These are phyloP conservation scores for Mythimna loreyi DNA, from an alignment of 2,888 invertebrate species.

Conservation along the genomic window DNA sequence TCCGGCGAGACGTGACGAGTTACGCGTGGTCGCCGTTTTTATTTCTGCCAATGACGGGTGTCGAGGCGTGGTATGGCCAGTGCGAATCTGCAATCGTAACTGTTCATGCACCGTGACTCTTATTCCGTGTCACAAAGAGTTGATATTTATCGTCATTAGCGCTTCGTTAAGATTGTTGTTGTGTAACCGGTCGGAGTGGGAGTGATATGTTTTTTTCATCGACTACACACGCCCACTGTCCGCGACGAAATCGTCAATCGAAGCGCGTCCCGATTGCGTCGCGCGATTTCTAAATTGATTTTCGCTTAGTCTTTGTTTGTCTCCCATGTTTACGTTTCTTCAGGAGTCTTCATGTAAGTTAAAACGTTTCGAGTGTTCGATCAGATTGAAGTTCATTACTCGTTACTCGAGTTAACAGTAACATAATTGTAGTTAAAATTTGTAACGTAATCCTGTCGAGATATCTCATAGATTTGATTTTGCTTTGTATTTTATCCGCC, in stretches of 20 bases:
- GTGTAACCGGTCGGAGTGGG: slow-evolving; percentile 85
- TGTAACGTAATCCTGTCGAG: slow-evolving; percentile 87
- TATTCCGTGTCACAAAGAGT: slow-evolving; percentile 74
- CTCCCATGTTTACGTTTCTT: slow-evolving; percentile 42
- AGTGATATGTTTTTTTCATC: slow-evolving; percentile 89
- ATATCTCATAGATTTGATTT: slow-evolving; percentile 86
- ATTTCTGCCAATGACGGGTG: slow-evolving; percentile 91
- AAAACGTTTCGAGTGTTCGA: slow-evolving; percentile 59
- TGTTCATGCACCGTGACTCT: slow-evolving; percentile 67
- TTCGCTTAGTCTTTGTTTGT: slow-evolving; percentile 62
- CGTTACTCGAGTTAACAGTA: slow-evolving; percentile 81
- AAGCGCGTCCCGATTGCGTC: slow-evolving; percentile 72
- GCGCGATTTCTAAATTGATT: slow-evolving; percentile 79
- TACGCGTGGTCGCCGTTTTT: slow-evolving; percentile 90
- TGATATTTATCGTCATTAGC: slow-evolving; percentile 67
- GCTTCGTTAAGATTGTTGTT: slow-evolving; percentile 71
- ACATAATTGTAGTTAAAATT: slow-evolving; percentile 87
- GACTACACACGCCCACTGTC: slow-evolving; percentile 86
- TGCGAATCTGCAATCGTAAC: slow-evolving; percentile 75
- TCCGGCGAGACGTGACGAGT: slow-evolving; percentile 89
- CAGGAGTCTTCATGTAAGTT: slow-evolving; percentile 48
- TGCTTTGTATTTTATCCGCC: slow-evolving; percentile 85
- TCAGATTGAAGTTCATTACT: slow-evolving; percentile 85
- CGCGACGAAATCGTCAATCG: slow-evolving; percentile 80
- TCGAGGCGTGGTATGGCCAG: slow-evolving; percentile 88